Evolutionary conservation across 1,140 invertebrate genomes (phyloP), one percentile per base, ranked within the genome.

Genomic region (Daktulosphaira vitifoliae): DNA sequence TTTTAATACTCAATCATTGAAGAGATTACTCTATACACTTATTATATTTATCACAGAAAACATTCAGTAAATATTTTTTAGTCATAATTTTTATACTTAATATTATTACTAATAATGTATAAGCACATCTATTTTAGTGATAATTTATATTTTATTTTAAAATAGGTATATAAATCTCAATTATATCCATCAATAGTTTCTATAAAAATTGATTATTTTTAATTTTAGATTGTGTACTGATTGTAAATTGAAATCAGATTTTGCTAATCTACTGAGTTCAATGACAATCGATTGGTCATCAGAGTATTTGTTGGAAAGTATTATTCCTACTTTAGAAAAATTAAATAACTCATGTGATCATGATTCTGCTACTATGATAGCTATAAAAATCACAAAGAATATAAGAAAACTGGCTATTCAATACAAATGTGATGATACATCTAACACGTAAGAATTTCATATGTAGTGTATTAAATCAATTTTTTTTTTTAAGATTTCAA

Each of bases 231-330:
- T 33, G 1, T 62, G 56, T 7, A n/a, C 56, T 15, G 42, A 62
- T 13, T 62, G 26, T 8, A 62, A 62, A 33, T 33, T 62, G 29
- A 23, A 39, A 15, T 62, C 56, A 48, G 56, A 62, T 62, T 75
- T 81, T 6, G 74, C 80, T 3, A 78, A 81, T 48, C 77, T 88
- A 23, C 72, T 91, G 6, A 81, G 88, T 44, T 81, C 86, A 0
- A 75, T 90, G n/a, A 82, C 85, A 23, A 78, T 89, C 71, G 88
- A 90, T 73, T 78, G 81, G 18, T 80, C 86, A 9, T 87, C 84
- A 8, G 84, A 87, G 70, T 87, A 84, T 71, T 74, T 88, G 26
- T 78, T 81, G 65, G 84, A 86, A 9, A 77, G 78, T 23, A 74
- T 82, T 3, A 73, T 75, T 1, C 78, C 77, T 13, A 80, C 81